Evolutionary conservation across 2,113 vertebrate species (phyloP).

Genomic region (Protobothrops flavoviridis): DNA sequence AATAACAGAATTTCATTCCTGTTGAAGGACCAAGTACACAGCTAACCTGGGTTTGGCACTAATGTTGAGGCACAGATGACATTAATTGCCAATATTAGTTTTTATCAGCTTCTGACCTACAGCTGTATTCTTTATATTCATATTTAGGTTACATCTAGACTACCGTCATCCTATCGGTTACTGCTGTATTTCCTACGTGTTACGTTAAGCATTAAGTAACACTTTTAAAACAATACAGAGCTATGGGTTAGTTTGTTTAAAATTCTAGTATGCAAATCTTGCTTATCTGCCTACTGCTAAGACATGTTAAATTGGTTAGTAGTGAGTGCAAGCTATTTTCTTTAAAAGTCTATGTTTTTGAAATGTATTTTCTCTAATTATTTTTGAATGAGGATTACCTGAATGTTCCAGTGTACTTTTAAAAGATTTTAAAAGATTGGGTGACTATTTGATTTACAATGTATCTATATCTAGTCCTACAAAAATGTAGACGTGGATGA

Average conservation of each 20-base stretch:
- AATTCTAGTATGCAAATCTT: background rate
- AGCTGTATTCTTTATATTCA: background rate
- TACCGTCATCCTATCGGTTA: background rate
- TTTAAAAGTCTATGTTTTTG: background rate
- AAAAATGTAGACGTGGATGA: background rate
- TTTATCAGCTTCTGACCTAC: background rate
- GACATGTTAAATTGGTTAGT: background rate
- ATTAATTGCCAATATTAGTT: background rate
- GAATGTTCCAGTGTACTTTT: background rate
- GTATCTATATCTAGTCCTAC: background rate
- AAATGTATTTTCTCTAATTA: background rate
- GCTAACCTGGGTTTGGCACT: background rate
- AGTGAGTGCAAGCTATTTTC: background rate
- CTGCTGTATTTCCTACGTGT: background rate
- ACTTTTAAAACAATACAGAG: background rate
- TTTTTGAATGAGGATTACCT: background rate
- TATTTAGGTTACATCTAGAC: background rate
- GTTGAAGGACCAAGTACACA: background rate
- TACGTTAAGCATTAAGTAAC: background rate
- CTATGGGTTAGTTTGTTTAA: background rate
- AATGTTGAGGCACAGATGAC: background rate
- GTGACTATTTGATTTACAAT: background rate
- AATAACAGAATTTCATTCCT: background rate
- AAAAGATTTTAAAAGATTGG: background rate
- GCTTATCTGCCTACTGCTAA: background rate